A percentile compares a stretch with the other conserved stretches of the same genome.
These are phyloP conservation scores for Bryconaethiops microstoma DNA, from an alignment of 2,797 vertebrate genomes.

Conservation along the genomic window DNA sequence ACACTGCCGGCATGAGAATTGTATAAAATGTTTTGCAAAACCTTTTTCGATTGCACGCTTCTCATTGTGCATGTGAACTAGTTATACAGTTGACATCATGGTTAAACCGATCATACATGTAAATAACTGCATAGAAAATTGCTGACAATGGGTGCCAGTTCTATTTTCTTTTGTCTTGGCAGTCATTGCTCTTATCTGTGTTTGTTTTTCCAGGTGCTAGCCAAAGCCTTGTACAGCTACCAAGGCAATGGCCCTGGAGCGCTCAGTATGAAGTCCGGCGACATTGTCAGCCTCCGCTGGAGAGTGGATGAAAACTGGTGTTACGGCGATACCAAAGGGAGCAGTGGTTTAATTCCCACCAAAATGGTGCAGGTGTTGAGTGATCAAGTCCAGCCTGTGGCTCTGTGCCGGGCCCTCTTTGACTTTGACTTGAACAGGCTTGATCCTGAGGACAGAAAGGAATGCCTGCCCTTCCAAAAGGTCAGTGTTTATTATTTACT, in stretches of 20 bases:
- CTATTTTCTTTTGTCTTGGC: not conserved
- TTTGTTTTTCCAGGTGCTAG: slow-evolving; percentile 75
- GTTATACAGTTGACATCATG: not conserved
- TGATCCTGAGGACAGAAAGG: slow-evolving; percentile 77
- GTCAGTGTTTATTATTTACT: slow-evolving; percentile 63
- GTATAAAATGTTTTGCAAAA: not conserved
- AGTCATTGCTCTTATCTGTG: slow-evolving; percentile 9
- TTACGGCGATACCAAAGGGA: slow-evolving; percentile 76
- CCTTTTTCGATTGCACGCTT: not conserved
- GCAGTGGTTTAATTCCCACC: slow-evolving; percentile 72
- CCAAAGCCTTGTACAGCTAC: slow-evolving; percentile 77
- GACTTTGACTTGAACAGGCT: slow-evolving; percentile 82
- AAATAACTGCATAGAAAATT: not conserved
- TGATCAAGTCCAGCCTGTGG: slow-evolving; percentile 74
- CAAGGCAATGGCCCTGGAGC: slow-evolving; percentile 78
- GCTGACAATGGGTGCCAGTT: not conserved
- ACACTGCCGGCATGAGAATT: slow-evolving; percentile 22
- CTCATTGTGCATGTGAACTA: not conserved
- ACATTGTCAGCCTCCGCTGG: slow-evolving; percentile 74
- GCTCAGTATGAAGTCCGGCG: slow-evolving; percentile 78
- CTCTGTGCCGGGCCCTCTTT: slow-evolving; percentile 85
- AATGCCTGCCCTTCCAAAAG: slow-evolving; percentile 85
- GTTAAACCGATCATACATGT: too few species aligned
- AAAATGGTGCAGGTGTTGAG: slow-evolving; percentile 76
- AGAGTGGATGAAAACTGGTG: slow-evolving; percentile 85